Base-by-base conservation (phyloP, 1,140 invertebrate genomes). In the Phocides pigmalion region DNA sequence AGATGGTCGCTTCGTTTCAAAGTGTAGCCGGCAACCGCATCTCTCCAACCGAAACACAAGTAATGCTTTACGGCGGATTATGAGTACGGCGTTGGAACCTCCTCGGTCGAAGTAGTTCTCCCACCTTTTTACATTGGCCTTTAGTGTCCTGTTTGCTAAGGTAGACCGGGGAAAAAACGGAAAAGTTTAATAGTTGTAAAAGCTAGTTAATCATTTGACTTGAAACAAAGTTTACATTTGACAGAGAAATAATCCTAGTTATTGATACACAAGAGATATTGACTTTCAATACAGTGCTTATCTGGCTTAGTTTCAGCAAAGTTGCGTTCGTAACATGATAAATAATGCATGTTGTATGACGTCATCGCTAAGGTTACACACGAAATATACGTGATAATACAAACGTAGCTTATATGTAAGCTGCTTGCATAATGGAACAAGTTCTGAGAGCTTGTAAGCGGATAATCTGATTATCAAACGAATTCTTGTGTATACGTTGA, bases 301-400 rank as follows among this genome's bases (percentile, higher is more conserved):
- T 39, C 35, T 39, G 1, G 1, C 11, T 35, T n/a, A 22, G 6
- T 22, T 35, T 3, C 5, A 2, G 32, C 2, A 14, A 39, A 14
- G 35, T 39, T 39, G 12, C n/a, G 35, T 39, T n/a, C n/a, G 35
- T 39, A 2, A 35, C 32, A 39, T 39, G 9, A 32, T 32, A 39
- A 39, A 39, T 39, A 39, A 39, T 39, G 35, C 37, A 15, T 22
- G 19, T 25, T 41, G 37, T 37, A 15, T 25, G 51, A 42, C 19
- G 37, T 56, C 37, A 42, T 41, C 25, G 19, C 37, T 41, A 15
- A 16, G 22, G 19, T 16, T 39, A 42, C 35, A 54, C 17, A 35
- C 28, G 49, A 51, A 50, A 51, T 56, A 56, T 22, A 56, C 51
- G 25, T 20, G 32, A 56, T 56, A 42, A 41, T 41, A 56, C 42